phyloP scores from a whole-genome alignment of 1,140 invertebrate genomes.

The Chironomus tepperi region DNA sequence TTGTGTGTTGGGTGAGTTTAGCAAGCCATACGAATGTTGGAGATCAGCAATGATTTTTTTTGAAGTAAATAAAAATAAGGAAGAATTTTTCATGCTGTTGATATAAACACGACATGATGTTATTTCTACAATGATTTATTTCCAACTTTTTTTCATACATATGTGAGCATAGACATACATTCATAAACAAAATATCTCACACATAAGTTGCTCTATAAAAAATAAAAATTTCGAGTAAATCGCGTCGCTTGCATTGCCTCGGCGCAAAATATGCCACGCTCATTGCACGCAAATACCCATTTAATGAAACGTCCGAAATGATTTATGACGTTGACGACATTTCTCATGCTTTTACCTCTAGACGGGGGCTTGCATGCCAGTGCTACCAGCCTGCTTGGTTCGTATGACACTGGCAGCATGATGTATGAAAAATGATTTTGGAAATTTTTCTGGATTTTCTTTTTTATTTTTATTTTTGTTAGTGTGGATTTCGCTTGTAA shows the following conservation, averaged over 20 bases:
- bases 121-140: conserved; percentile 5
- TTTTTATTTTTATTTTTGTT: no score
- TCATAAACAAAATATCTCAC: not conserved
- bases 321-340: conserved; percentile 11
- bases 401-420: not conserved
- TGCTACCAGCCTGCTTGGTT: not conserved
- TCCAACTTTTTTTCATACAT: not conserved
- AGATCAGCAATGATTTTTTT: not conserved
- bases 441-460: not conserved
- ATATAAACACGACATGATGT: conserved; percentile 13
- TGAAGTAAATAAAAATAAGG: conserved; percentile 7
- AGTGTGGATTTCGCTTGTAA: no score
- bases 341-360: not conserved
- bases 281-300: conserved; percentile 19
- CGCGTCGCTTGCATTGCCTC: not conserved
- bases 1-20: not conserved
- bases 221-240: not conserved
- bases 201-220: no score
- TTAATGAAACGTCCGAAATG: conserved; percentile 22
- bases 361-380: no score
- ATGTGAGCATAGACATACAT: not conserved
- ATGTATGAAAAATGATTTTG: conserved; percentile 9
- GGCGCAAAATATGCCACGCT: not conserved
- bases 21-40: no score
- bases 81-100: not conserved